Percentiles rank a stretch among this genome's conserved stretches.
These are phyloP conservation scores for Ostrea edulis DNA, from an alignment of 1,140 invertebrate genomes.

Conservation along the genomic window DNA sequence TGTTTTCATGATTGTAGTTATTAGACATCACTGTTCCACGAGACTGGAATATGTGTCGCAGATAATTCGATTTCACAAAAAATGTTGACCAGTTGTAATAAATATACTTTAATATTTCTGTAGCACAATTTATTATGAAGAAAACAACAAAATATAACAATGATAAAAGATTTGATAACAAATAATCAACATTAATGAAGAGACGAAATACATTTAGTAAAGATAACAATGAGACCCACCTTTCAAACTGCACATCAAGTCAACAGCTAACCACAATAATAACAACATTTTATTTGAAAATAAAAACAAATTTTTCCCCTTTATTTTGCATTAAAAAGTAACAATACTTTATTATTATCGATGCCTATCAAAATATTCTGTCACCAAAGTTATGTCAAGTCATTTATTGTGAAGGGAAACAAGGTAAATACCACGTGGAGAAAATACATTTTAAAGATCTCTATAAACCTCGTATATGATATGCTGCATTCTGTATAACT, in stretches of 20 bases:
- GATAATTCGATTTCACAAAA: not conserved
- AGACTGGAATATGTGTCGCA: too few species aligned
- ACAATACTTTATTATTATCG: too few species aligned
- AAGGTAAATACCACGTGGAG: not conserved
- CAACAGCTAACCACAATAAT: not conserved
- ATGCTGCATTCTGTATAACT: not conserved
- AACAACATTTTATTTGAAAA: not conserved
- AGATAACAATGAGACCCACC: not conserved
- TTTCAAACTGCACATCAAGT: not conserved
- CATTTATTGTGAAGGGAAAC: not conserved
- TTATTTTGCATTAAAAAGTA: too few species aligned
- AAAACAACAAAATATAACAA: slow-evolving; percentile 34
- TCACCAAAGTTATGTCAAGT: too few species aligned
- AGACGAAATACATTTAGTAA: not conserved
- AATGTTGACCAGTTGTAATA: not conserved
- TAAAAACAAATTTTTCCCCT: too few species aligned
- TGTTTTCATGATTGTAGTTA: too few species aligned
- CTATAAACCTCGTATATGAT: not conserved
- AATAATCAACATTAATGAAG: slow-evolving; percentile 6
- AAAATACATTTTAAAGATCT: not conserved
- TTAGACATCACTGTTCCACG: too few species aligned
- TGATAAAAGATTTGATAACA: slow-evolving; percentile 8
- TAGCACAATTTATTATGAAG: slow-evolving; percentile 4
- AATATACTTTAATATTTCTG: not conserved
- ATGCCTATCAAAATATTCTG: too few species aligned